These are phyloP conservation scores for Agonopterix alstromeriana DNA, from an alignment of 2,888 invertebrate genomes.

Conservation along the genomic window DNA sequence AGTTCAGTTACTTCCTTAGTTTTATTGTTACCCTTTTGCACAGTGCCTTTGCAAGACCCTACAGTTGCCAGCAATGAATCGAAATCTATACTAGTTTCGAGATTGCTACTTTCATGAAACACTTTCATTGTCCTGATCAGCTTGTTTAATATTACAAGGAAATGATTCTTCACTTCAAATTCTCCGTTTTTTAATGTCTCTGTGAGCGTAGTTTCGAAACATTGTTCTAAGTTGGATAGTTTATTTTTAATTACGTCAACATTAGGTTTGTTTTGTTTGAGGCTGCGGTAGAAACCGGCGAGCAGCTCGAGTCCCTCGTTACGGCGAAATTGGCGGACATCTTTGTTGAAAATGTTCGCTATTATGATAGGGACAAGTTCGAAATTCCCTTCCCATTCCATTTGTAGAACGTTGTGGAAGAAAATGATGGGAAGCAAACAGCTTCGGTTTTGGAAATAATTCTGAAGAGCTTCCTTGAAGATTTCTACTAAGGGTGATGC, in stretches of 20 bases:
- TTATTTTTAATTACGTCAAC: conserved; percentile 40
- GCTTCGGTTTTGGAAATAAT: conserved; percentile 79
- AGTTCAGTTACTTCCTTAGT: conserved; percentile 16
- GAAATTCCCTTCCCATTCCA: conserved; percentile 81
- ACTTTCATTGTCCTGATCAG: conserved; percentile 70
- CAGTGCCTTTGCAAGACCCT: conserved; percentile 36
- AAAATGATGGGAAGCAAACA: conserved; percentile 80
- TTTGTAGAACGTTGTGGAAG: conserved; percentile 79
- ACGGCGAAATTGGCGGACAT: conserved; percentile 79
- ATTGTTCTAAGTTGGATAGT: conserved; percentile 58
- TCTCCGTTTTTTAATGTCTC: conserved; percentile 49
- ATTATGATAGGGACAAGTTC: conserved; percentile 75
- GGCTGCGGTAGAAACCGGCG: conserved; percentile 79
- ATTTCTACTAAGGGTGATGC: conserved; percentile 59
- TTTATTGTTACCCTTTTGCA: conserved; percentile 32
- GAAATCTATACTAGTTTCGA: conserved; percentile 46
- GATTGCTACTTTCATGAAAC: conserved; percentile 54
- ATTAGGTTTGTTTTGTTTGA: conserved; percentile 61
- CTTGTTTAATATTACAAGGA: conserved; percentile 69
- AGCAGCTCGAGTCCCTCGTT: conserved; percentile 82
- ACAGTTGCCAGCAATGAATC: conserved; percentile 36
- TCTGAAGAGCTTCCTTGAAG: conserved; percentile 71
- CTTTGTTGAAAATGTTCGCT: conserved; percentile 76
- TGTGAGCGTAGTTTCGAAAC: conserved; percentile 56
- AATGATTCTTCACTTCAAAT: conserved; percentile 74